Base-by-base conservation (phyloP, 2,888 invertebrate species). In the Bembecia ichneumoniformis region DNA sequence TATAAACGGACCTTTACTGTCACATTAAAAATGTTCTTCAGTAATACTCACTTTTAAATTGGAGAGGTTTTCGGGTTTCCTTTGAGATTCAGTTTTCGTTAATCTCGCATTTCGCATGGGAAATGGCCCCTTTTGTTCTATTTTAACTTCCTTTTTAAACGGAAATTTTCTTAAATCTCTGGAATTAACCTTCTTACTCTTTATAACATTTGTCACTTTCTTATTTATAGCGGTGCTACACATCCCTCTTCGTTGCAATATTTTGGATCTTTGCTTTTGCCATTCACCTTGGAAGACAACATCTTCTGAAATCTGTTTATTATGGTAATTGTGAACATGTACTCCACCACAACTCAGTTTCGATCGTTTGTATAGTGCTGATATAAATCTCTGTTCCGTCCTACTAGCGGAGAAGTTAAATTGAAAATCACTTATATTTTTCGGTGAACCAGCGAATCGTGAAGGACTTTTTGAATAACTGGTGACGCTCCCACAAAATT, bases 281-380 rank as follows among this genome's bases (percentile, higher is more conserved):
- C 84, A 86, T 50, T 77, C 66, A 46, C 86, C 84, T 66, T 82
- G 83, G 55, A 68, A 87, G n/a, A 84, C 60, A 17, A 86, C 66
- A 58, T 87, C 86, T 59, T 83, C 77, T 20, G 70, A 77, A 10
- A 62, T 53, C 55, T 71, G 61, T 58, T 64, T 76, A 43, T 81
- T 71, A 59, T 63, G 80, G 51, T 74, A 86, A 58, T 83, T 83
- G 51, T 84, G 78, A n/a, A 86, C 66, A 56, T 80, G 71, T 15
- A 82, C 67, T 17, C 77, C 80, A 40, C 82, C 82, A 57, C 66
- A 73, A 49, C 70, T 66, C 43, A 87, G 57, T 53, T 62, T 76
- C 3, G 67, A 63, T 3, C 58, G 60, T 43, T 58, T 47, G 47
- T 57, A 59, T 53, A 63, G 70, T 16, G 52, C 50, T 13, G 40